Evolutionary conservation across 2,797 vertebrate genomes (phyloP), one percentile per base, ranked within the genome.

Genomic region (Antrozous pallidus): DNA sequence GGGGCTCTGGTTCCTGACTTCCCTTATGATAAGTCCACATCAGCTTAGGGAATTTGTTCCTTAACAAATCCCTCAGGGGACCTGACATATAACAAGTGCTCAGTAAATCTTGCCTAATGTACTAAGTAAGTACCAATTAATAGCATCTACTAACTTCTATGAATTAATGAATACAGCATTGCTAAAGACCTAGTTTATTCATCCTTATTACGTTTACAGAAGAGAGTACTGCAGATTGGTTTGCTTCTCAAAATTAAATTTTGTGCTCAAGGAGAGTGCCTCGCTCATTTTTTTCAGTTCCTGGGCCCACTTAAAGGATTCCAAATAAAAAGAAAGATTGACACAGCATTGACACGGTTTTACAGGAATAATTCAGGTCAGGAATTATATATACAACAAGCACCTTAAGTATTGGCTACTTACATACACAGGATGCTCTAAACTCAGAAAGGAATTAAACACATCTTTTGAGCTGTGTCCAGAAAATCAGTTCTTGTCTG

Each of bases 211-310:
- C 26, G 61, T 89, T 84, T 45, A 58, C 56, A 73, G 24, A 93
- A 0, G 33, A 3, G 45, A 82, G 7, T 56, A 31, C 82, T 81
- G 45, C 5, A 92, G 45, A 91, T 17, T 26, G 3, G 24, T 17
- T 93, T 80, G 17, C 47, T 33, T 73, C 67, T 91, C 70, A 33
- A 65, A 94, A 79, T 92, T 85, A 75, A 82, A 74, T 73, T 45
- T 83, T 75, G 18, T 92, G 28, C 26, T 26, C 51, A 61, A 51
- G 18, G 6, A 13, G n/a, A 96, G 22, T 38, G 17, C 5, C 14
- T 85, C 6, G 9, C 20, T 83, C 8, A 74, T 24, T 31, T 91
- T 81, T 77, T 38, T 14, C 7, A 69, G 81, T 74, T 74, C 9
- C 36, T 90, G 8, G 86, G 1, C 36, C 73, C 85, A 63, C 42